phyloP scores from a whole-genome alignment of 2,888 invertebrate genomes.

The Shargacucullia verbasci region DNA sequence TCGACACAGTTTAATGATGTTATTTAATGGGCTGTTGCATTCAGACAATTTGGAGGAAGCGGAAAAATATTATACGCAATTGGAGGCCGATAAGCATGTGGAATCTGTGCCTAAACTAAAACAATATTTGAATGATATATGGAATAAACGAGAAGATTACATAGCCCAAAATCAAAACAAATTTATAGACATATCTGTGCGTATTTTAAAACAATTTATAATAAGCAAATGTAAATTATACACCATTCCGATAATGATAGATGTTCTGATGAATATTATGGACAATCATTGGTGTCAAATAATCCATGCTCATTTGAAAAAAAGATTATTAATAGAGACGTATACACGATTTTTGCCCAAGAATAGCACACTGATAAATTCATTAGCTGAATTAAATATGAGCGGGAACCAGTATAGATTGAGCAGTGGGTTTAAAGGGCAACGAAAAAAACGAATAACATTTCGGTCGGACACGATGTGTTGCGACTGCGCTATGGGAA shows the following conservation, averaged over 20 bases:
- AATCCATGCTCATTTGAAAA: conserved; percentile 48
- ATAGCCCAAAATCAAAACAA: conserved; percentile 24
- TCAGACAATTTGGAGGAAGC: conserved; percentile 19
- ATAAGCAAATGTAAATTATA: conserved; percentile 54
- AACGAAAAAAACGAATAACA: conserved; percentile 15
- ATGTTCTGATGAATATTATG: conserved; percentile 60
- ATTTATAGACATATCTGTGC: conserved; percentile 31
- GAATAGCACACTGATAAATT: conserved; percentile 17
- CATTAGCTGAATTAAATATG: conserved; percentile 3
- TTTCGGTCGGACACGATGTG: conserved; percentile 60
- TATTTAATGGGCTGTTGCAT: conserved; percentile 31
- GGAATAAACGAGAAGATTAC: conserved; percentile 20
- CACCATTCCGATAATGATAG: conserved; percentile 57
- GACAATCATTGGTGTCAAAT: conserved; percentile 58
- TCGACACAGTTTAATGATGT: conserved; percentile 29
- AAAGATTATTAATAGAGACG: conserved; percentile 24
- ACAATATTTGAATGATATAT: conserved; percentile 28
- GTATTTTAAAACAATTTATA: conserved; percentile 43
- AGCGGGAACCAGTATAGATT: conserved; percentile 13
- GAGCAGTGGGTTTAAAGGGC: conserved; percentile 1
- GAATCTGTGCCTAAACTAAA: conserved; percentile 20
- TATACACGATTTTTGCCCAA: conserved; percentile 35
- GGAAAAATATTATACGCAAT: conserved; percentile 19
- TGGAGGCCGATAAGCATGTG: conserved; percentile 13
- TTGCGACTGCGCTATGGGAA: conserved; percentile 61